Evolutionary conservation across 2,113 vertebrate species (phyloP).

Genomic region (Geococcyx californianus): DNA sequence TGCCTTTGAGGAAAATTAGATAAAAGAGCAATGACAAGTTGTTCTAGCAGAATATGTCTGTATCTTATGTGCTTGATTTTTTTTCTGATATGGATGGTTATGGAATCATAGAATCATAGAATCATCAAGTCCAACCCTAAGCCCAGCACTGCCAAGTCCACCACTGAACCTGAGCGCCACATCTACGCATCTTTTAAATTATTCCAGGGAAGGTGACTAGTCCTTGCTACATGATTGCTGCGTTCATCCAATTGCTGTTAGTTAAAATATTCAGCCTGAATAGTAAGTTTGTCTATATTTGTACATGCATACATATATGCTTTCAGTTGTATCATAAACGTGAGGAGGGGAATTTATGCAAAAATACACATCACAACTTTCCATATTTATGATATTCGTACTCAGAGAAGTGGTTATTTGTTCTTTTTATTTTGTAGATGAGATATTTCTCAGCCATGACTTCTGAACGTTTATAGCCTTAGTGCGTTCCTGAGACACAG

Average conservation of each 20-base stretch:
- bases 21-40: neutral
- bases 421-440: neutral
- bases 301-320: neutral
- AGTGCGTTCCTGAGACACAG: neutral
- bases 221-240: neutral
- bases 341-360: neutral
- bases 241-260: neutral
- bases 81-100: neutral
- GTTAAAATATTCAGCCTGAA: neutral
- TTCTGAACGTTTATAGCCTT: neutral
- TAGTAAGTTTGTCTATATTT: neutral
- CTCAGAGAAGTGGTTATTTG: neutral
- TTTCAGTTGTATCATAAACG: neutral
- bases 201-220: neutral
- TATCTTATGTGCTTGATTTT: neutral
- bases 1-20: neutral
- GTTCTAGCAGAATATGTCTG: neutral
- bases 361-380: neutral
- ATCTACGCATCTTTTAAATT: neutral
- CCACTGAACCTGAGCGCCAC: neutral
- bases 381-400: neutral
- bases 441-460: neutral
- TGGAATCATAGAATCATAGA: neutral
- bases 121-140: neutral
- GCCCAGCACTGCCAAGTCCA: neutral